Base-by-base conservation (phyloP, 2,113 vertebrate species). In the Heterotilapia buettikoferi region DNA sequence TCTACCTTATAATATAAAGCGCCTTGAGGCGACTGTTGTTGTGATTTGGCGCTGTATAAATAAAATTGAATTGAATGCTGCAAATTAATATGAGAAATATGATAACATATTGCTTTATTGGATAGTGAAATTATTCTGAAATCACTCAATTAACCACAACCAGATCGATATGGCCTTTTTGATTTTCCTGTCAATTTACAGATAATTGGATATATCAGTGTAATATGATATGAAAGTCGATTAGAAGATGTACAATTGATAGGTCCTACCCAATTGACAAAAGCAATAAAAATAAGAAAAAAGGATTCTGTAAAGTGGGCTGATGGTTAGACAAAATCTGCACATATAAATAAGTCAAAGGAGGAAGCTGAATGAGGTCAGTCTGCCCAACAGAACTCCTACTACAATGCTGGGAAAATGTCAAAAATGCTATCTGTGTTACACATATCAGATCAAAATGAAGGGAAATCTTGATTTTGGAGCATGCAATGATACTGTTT, bases 291-390 rank as follows among this genome's bases (percentile, higher is more conserved):
- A 78, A 80, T 16, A 26, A 43, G 10, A 33, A 45, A 33, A 52
- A 53, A 9, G 61, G 80, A 71, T 36, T 11, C 6, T 12, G 54
- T 53, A 88, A 68, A 84, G 45, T 43, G 10, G 61, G 6, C 63
- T 45, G 57, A 11, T 86, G 88, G 78, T 92, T 80, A 18, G 24
- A 0, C 33, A 47, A 88, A 88, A 87, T 90, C 89, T 91, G 83
- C 53, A 80, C 43, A 50, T 11, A 45, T 47, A 76, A 84, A 86
- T 88, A 84, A 84, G 40, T 87, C 8, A 57, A 9, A 88, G 84
- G 63, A 92, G 84, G 88, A 85, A 90, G 73, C 24, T 87, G 61
- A 80, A 52, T 3, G 45, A 54, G 54, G 83, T 85, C 73, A 12
- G 14, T 47, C 71, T 76, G 43, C 45, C 24, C 71, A 50, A 50